Base-by-base conservation (phyloP, 2,797 vertebrate species). In the Pygocentrus nattereri region DNA sequence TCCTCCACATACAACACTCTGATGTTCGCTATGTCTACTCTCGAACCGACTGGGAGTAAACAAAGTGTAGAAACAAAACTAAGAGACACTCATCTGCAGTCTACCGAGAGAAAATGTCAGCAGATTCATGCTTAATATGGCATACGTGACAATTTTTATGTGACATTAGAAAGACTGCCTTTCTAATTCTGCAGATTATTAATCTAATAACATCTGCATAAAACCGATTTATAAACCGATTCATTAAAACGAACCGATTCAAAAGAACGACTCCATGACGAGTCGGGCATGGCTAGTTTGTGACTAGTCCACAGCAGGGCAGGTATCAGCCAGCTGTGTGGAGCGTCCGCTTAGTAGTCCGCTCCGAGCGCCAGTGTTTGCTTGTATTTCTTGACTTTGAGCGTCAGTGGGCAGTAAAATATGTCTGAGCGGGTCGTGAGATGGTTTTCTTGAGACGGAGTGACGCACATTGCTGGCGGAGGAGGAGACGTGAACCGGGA, bases 401-500 rank as follows among this genome's bases (percentile, higher is more conserved):
- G 31, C 23, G 25, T 49, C 52, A 19, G 47, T 47, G 65, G 25
- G 16, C 2, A 4, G 21, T 58, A 7, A 30, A 38, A 11, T 12
- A 34, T 25, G 44, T 16, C 19, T 8, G 49, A 5, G 0, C 16
- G 1, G 61, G n/a, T 27, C n/a, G 62, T 50, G 73, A n/a, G 50
- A 44, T 74, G 21, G 25, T 21, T 59, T n/a, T 31, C 7, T 62
- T 49, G 34, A 47, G 19, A 21, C 38, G 23, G 8, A 18, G 27
- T 84, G 78, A 78, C 79, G 67, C 25, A 27, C 4, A 16, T 75
- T 58, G 70, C 68, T 59, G 41, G 41, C 41, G 34, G 47, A 19
- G 44, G 56, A 19, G 74, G 81, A 73, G 38, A 54, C 81, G 61
- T 25, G 21, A 34, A 73, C 21, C 65, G 64, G 74, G 78, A 41